A percentile compares a stretch with the other conserved stretches of the same genome.
These are phyloP conservation scores for Bhutanitis thaidina DNA, from an alignment of 2,888 invertebrate genomes.

Conservation along the genomic window DNA sequence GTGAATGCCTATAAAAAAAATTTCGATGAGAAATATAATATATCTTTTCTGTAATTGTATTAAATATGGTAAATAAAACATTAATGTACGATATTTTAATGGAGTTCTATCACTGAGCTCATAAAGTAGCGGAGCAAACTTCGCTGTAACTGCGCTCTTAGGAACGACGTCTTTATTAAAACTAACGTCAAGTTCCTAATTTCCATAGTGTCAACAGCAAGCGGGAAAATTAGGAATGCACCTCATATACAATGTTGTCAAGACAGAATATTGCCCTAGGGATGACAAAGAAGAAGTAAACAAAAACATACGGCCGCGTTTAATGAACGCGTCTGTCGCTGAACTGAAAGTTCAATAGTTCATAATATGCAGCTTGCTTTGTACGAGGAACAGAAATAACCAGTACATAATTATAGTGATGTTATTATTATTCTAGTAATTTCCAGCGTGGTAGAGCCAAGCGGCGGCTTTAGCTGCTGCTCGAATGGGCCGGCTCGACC, in stretches of 20 bases:
- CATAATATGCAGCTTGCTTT: not conserved
- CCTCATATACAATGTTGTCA: conserved; percentile 34
- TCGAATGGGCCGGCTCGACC: no score
- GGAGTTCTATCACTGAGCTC: not conserved
- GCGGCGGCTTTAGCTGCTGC: no score
- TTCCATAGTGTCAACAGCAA: conserved; percentile 59
- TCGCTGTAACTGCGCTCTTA: conserved; percentile 17
- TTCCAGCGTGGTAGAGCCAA: no score
- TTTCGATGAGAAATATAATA: no score
- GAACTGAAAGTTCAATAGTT: not conserved
- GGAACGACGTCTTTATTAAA: conserved; percentile 48
- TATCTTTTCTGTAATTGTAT: no score
- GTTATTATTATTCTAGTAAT: no score
- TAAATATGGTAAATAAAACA: no score
- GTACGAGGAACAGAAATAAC: no score
- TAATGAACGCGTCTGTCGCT: conserved; percentile 20
- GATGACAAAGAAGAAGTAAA: conserved; percentile 27
- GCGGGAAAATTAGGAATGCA: conserved; percentile 54
- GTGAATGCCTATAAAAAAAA: no score
- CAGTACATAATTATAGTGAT: no score
- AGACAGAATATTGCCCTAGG: conserved; percentile 34
- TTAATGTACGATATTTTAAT: no score
- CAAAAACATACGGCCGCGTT: conserved; percentile 31
- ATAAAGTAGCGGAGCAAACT: not conserved
- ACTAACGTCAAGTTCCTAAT: conserved; percentile 47